phyloP scores from a whole-genome alignment of 2,888 invertebrate species.

The Agrenia bidenticulata region DNA sequence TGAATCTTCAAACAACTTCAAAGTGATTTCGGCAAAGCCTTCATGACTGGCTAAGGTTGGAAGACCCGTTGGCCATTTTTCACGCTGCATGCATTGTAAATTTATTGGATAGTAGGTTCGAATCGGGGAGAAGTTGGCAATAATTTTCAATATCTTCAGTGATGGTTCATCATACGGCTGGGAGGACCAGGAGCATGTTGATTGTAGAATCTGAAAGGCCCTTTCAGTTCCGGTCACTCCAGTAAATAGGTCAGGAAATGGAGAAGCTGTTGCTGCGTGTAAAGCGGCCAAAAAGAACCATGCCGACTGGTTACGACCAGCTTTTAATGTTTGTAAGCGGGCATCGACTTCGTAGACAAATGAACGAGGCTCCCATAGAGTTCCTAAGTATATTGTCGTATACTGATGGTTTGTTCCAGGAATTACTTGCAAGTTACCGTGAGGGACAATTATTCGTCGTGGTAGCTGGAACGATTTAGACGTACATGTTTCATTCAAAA shows the following conservation, averaged over 20 bases:
- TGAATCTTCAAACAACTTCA: conserved; percentile 6
- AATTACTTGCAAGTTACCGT: not conserved
- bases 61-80: conserved; percentile 14
- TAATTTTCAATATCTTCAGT: conserved; percentile 8
- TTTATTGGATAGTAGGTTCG: conserved; percentile 28
- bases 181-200: conserved; percentile 26
- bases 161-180: conserved; percentile 31
- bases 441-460: conserved; percentile 3
- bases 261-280: conserved; percentile 32
- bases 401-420: conserved; percentile 2
- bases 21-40: conserved; percentile 28
- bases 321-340: conserved; percentile 16
- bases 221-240: conserved; percentile 38
- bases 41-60: conserved; percentile 26
- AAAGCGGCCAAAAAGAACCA: conserved; percentile 35
- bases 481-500: not conserved
- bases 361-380: conserved; percentile 1
- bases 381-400: not conserved
- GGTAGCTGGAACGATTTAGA: too few species aligned
- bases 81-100: conserved; percentile 25
- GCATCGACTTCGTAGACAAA: conserved; percentile 22
- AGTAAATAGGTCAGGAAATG: conserved; percentile 35
- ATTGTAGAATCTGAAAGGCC: conserved; percentile 38
- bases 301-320: conserved; percentile 31
- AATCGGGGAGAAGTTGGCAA: conserved; percentile 23